Conservation (phyloP, 2,888 invertebrate genomes). For the Rhagophthalmus giganteus region DNA sequence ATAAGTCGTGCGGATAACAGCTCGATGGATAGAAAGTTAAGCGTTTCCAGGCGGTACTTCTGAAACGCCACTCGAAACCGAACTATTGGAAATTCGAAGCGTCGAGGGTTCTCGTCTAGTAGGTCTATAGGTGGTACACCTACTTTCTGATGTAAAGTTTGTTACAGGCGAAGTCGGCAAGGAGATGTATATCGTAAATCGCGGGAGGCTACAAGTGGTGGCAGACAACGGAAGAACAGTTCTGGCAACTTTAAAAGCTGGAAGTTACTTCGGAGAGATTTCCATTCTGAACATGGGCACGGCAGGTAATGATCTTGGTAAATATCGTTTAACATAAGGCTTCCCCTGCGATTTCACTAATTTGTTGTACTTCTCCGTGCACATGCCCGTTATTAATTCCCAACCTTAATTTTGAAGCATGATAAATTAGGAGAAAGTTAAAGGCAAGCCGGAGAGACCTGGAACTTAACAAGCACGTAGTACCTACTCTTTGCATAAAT, state of each 20-base stretch:
- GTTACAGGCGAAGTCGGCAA: slow-evolving; percentile 95
- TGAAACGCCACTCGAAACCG: slow-evolving; percentile 5
- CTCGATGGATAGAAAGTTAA: slow-evolving; percentile 28
- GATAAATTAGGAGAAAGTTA: slow-evolving; percentile 4
- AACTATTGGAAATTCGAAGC: slow-evolving; percentile 9
- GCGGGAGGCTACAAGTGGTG: slow-evolving; percentile 92
- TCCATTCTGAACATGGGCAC: slow-evolving; percentile 99
- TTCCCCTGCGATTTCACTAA: slow-evolving; percentile 21
- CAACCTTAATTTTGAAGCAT: slow-evolving; percentile 8
- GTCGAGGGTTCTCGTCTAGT: background rate
- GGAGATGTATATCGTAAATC: slow-evolving; percentile 99
- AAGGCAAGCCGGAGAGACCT: background rate
- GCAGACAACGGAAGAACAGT: slow-evolving; percentile 95
- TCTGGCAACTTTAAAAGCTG: slow-evolving; percentile 95
- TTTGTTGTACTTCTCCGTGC: slow-evolving; percentile 12
- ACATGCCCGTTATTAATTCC: slow-evolving; percentile 4
- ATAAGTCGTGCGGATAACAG: slow-evolving; percentile 31
- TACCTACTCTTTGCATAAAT: background rate
- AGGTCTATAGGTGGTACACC: too few species aligned
- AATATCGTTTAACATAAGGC: slow-evolving; percentile 69
- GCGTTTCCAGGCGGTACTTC: slow-evolving; percentile 13
- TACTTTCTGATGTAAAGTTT: slow-evolving; percentile 17
- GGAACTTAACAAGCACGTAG: background rate
- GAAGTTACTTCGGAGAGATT: slow-evolving; percentile 99
- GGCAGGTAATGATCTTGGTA: slow-evolving; percentile 97